A percentile compares a stretch with the other conserved stretches of the same genome.
Evolutionary conservation across 2,888 invertebrate genomes (phyloP).

Genomic region (Lasioglossum oenotherae): DNA sequence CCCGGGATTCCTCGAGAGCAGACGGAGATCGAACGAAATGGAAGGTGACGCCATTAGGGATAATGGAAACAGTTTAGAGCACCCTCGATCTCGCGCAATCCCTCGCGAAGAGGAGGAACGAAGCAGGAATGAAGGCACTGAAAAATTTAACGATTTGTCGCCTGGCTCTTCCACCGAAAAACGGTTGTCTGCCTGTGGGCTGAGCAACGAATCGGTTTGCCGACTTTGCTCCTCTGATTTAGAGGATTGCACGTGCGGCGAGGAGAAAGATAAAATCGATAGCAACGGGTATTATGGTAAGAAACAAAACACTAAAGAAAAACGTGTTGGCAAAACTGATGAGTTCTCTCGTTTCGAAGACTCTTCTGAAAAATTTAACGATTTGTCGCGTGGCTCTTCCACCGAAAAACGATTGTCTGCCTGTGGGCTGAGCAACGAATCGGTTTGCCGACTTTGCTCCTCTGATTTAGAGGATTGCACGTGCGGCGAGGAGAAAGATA

Average conservation of each 20-base stretch:
- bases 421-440: not conserved
- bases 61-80: conserved; percentile 54
- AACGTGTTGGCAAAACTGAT: not conserved
- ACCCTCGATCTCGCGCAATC: conserved; percentile 42
- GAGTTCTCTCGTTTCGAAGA: no score
- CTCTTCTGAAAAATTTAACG: conserved; percentile 26
- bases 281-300: not conserved
- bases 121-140: not conserved
- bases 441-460: not conserved
- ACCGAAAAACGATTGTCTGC: not conserved
- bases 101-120: conserved; percentile 23
- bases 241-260: not conserved
- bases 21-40: conserved; percentile 19
- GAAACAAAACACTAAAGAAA: not conserved
- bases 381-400: not conserved
- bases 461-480: not conserved
- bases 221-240: not conserved
- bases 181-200: not conserved
- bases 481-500: not conserved
- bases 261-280: not conserved
- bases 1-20: conserved; percentile 17
- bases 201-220: not conserved
- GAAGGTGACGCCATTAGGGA: conserved; percentile 48
- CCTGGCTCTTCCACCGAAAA: not conserved
- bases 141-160: conserved; percentile 34